Evolutionary conservation across 1,140 invertebrate species (phyloP), one percentile per base, ranked within the genome.

Genomic region (Parasteatoda tepidariorum): DNA sequence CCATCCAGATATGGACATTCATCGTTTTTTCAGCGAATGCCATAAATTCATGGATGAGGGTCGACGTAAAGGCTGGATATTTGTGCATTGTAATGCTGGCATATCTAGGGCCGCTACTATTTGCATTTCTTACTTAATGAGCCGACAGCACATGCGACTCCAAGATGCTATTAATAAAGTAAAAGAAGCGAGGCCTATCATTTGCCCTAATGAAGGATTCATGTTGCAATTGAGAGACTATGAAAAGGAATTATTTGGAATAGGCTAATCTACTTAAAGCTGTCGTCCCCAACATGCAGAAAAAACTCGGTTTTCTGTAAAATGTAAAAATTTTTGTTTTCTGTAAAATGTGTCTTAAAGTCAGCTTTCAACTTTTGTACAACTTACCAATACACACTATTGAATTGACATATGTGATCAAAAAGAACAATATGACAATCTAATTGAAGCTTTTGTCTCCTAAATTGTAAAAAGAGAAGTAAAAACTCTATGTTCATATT

Each of bases 21-120:
- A 64, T 7, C 70, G 38, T 9, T 59, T 62, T 81, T 89, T 89
- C 75, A 66, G 84, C n/a, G 76, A 82, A 24, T 87, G 87, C 59
- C 84, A 88, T 31, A 66, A 73, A 30, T 89, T 89, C 67, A 90
- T 89, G 11, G 83, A 88, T 26, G 84, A 64, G 87, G 87, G 33
- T 13, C 85, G 48, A n/a, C 33, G 64, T n/a, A 83, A 28, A 88
- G 91, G 92, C 26, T 93, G 93, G 88, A 90, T 97, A 67, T 91
- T 96, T 73, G 92, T 98, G 0, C 96, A 98, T 89, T 98, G 96
- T 87, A 97, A 97, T 88, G 95, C 96, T 3, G 97, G 97, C 11
- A 92, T 97, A 2, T 97, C 96, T 13, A 90, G 97, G n/a, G 95
- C 95, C n/a, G 91, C 95, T 2, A 92, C 93, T 48, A 90, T 97